Conservation (phyloP, 2,888 invertebrate genomes). For the Antheraea assamensis region DNA sequence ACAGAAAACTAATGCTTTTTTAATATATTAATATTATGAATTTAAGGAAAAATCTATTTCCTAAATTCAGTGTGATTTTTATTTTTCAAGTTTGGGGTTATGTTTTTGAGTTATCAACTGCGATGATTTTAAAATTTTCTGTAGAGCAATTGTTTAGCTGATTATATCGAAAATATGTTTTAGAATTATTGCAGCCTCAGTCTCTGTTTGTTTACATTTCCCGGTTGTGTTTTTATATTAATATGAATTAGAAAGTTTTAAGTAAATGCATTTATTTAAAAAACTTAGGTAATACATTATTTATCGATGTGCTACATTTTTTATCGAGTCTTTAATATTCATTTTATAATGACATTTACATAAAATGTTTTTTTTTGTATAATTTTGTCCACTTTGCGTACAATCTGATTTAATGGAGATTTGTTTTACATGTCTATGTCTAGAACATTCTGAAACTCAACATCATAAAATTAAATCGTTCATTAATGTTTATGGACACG, state of each 20-base stretch:
- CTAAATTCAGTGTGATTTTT: not conserved
- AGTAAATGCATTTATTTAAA: constrained; percentile 30
- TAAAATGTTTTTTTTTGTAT: not conserved
- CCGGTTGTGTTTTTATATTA: constrained; percentile 5
- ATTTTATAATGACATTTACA: constrained; percentile 19
- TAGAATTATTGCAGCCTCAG: not conserved
- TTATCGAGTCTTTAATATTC: constrained; percentile 39
- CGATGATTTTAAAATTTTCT: not conserved
- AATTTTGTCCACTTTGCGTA: not conserved
- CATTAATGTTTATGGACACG: not conserved
- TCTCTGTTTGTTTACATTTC: not conserved
- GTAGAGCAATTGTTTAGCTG: not conserved
- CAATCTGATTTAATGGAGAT: not conserved
- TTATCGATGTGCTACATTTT: constrained; percentile 32
- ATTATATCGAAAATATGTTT: not conserved
- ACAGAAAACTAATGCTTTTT: too few species aligned
- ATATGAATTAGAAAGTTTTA: not conserved
- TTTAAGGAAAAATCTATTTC: not conserved
- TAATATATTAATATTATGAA: not conserved
- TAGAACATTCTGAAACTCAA: not conserved
- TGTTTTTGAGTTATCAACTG: not conserved
- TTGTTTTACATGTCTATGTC: not conserved
- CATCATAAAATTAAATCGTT: not conserved
- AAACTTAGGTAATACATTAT: constrained; percentile 24
- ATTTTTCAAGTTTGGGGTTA: not conserved